Evolutionary conservation across 1,140 invertebrate genomes (phyloP), one percentile per base, ranked within the genome.

Genomic region (Heliconius eleuchia): DNA sequence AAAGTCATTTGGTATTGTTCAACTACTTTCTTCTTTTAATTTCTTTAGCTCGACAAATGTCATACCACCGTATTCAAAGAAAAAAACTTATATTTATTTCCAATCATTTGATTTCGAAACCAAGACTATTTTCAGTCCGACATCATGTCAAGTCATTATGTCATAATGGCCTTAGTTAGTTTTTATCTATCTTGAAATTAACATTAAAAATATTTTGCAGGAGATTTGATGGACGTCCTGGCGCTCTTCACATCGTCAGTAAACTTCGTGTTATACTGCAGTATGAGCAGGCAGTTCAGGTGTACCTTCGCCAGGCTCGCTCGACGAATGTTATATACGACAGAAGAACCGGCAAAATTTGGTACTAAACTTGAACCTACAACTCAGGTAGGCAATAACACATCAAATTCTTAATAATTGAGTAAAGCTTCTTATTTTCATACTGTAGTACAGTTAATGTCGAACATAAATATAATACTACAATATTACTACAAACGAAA

Each of bases 181-280:
- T 13, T 60, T 27, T 27, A 13, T 30, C 9, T 57, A 23, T 9
- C 9, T 57, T 23, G 6, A 13, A 66, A 60, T 3, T 27, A 30
- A 9, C 16, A 3, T 66, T 57, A 7, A 3, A 27, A 27, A 16
- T 66, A 11, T 39, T 19, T 78, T 37, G 11, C 95, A 97, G 97
- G 97, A 89, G 97, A 97, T 83, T 92, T 99, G 66, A 98, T 99
- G 97, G 99, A 99, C 92, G 97, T 99, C 78, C 93, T 99, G 83
- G 99, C 99, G 4, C 96, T 99, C 73, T 97, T 99, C 85, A 99
- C 99, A 93, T 99, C 98, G 57, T 98, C 98, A 46, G 98, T 99
- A 86, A 99, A 99, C 94, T 99, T 99, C 95, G 97, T 99, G 84
- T 96, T 99, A n/a, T 99, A 99, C 95, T 99, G 99, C 95, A 97